Evolutionary conservation across 2,797 vertebrate species (phyloP).

Genomic region (Scolopax bukidnonensis): DNA sequence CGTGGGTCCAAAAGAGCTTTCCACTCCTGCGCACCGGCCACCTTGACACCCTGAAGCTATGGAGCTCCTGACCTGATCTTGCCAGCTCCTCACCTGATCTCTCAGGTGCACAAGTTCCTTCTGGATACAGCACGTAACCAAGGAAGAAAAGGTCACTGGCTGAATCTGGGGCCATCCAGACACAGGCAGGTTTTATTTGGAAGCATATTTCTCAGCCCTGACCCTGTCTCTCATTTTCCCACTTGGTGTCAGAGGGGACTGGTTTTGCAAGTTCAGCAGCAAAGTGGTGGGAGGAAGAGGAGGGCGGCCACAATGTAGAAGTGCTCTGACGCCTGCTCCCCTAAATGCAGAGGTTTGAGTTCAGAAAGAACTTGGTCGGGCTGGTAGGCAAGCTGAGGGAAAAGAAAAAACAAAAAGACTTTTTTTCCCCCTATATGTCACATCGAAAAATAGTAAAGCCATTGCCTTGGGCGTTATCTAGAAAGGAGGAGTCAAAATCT

Average conservation of each 20-base stretch:
- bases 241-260: neutral
- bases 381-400: neutral
- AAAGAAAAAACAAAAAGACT: neutral
- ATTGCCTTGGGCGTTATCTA: fast-evolving
- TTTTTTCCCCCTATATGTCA: neutral
- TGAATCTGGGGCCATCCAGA: neutral
- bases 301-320: neutral
- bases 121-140: neutral
- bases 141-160: neutral
- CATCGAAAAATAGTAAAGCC: neutral
- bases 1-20: no score
- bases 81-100: neutral
- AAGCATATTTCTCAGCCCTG: neutral
- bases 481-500: neutral
- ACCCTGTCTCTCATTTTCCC: neutral
- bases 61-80: no score
- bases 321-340: neutral
- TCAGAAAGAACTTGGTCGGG: neutral
- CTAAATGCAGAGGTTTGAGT: neutral
- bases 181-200: neutral
- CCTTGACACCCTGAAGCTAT: neutral
- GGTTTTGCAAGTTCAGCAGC: neutral
- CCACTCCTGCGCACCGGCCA: neutral
- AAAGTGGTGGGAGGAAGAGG: neutral
- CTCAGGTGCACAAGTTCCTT: neutral